Evolutionary conservation across 2,888 invertebrate genomes (phyloP).

Genomic region (Miltochrista miniata): DNA sequence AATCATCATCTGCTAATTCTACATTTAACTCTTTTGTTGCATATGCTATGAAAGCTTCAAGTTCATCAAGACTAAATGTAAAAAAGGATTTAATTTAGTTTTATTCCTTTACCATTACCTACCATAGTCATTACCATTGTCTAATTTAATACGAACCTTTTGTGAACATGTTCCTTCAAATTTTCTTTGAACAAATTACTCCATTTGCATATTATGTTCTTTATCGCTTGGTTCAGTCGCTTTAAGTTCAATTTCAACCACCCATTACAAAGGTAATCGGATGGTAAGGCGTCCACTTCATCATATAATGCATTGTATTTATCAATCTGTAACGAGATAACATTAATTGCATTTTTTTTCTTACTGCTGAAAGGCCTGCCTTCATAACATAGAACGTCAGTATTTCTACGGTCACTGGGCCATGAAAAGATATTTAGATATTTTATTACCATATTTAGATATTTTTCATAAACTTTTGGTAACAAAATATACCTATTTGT

Average conservation of each 20-base stretch:
- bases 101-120: not conserved
- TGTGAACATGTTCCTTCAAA: constrained; percentile 91
- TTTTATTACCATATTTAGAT: no score
- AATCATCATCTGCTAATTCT: constrained; percentile 92
- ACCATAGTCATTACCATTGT: not conserved
- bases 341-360: not conserved
- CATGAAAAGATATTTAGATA: no score
- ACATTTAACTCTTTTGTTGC: constrained; percentile 88
- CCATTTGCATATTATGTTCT: constrained; percentile 94
- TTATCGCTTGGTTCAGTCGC: constrained; percentile 91
- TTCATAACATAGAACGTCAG: no score
- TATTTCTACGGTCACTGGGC: no score
- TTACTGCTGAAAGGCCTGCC: no score
- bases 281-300: constrained; percentile 87
- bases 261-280: constrained; percentile 86
- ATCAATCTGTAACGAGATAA: constrained; percentile 85
- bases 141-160: constrained; percentile 71
- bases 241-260: constrained; percentile 92
- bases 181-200: constrained; percentile 94
- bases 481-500: no score
- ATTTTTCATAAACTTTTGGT: no score
- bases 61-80: constrained; percentile 86
- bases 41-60: constrained; percentile 90
- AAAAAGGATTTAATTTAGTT: not conserved
- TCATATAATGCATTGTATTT: constrained; percentile 90